Percentiles rank a stretch among this genome's conserved stretches.
phyloP scores from a whole-genome alignment of 2,888 invertebrate genomes.

The Platypus cylindrus region DNA sequence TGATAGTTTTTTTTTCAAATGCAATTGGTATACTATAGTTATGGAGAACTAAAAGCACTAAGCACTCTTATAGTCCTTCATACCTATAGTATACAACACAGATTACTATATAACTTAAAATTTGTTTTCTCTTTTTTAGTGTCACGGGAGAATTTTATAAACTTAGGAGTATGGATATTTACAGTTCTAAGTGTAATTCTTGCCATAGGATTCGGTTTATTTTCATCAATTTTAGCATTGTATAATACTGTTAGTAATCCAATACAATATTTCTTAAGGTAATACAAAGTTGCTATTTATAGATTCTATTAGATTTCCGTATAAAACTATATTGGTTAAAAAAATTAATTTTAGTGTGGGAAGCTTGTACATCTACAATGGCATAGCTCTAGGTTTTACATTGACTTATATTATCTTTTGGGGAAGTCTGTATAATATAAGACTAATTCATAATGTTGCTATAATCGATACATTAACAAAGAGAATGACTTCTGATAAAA shows the following conservation, averaged over 20 bases:
- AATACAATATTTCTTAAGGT: slow-evolving; percentile 31
- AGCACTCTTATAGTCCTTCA: slow-evolving; percentile 2
- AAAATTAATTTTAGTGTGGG: slow-evolving; percentile 38
- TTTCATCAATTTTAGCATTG: slow-evolving; percentile 39
- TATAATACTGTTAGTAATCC: slow-evolving; percentile 48
- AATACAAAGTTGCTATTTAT: not conserved
- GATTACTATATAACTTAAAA: slow-evolving; percentile 1
- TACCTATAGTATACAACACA: slow-evolving; percentile 1
- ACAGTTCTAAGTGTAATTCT: slow-evolving; percentile 41
- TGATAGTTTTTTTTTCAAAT: too few relatives aligned
- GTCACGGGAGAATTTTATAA: slow-evolving; percentile 25
- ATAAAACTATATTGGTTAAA: not conserved
- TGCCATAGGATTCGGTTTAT: slow-evolving; percentile 38
- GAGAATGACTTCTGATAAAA: slow-evolving; percentile 25
- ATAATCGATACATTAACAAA: slow-evolving; percentile 31
- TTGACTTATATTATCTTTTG: slow-evolving; percentile 31
- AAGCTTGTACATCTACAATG: slow-evolving; percentile 50
- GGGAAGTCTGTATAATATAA: slow-evolving; percentile 30
- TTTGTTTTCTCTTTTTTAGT: slow-evolving; percentile 11
- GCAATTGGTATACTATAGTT: too few relatives aligned
- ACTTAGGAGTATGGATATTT: slow-evolving; percentile 40
- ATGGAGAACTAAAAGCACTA: too few relatives aligned
- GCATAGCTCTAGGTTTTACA: slow-evolving; percentile 31
- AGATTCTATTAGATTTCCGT: not conserved
- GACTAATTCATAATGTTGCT: slow-evolving; percentile 30